These are phyloP conservation scores for Crocidura indochinensis DNA, from an alignment of 2,797 vertebrate genomes.

Conservation along the genomic window DNA sequence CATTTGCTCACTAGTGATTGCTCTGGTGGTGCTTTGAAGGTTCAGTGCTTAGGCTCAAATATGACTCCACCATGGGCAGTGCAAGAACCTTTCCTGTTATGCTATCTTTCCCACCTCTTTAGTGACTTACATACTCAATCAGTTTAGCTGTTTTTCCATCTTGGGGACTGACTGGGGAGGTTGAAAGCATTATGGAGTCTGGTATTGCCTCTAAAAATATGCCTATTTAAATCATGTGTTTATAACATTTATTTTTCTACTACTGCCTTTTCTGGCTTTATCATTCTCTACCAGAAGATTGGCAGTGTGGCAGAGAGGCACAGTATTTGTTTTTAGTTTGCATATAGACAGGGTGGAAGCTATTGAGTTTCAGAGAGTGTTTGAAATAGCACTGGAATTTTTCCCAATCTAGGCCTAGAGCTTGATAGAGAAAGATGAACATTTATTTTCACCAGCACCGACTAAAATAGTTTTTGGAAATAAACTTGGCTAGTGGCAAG, in stretches of 20 bases:
- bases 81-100: no score
- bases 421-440: constrained; percentile 38
- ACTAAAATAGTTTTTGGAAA: neutral
- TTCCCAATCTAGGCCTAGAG: constrained; percentile 53
- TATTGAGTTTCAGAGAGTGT: constrained; percentile 38
- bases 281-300: constrained; percentile 21
- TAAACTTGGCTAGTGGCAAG: neutral
- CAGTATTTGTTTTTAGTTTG: constrained; percentile 65
- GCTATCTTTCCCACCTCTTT: no score
- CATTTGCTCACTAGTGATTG: no score
- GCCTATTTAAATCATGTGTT: constrained; percentile 22
- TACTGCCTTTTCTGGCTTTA: constrained; percentile 38
- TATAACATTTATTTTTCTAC: constrained; percentile 27
- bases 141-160: neutral
- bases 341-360: constrained; percentile 42
- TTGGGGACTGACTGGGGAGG: neutral
- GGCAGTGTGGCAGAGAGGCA: neutral
- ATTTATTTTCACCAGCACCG: neutral
- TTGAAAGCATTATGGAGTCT: constrained; percentile 9
- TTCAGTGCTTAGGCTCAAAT: no score
- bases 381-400: constrained; percentile 41
- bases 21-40: no score
- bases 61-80: no score
- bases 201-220: constrained; percentile 44
- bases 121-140: no score